These are phyloP conservation scores for Temnothorax nylanderi DNA, from an alignment of 1,140 invertebrate species.

Conservation along the genomic window DNA sequence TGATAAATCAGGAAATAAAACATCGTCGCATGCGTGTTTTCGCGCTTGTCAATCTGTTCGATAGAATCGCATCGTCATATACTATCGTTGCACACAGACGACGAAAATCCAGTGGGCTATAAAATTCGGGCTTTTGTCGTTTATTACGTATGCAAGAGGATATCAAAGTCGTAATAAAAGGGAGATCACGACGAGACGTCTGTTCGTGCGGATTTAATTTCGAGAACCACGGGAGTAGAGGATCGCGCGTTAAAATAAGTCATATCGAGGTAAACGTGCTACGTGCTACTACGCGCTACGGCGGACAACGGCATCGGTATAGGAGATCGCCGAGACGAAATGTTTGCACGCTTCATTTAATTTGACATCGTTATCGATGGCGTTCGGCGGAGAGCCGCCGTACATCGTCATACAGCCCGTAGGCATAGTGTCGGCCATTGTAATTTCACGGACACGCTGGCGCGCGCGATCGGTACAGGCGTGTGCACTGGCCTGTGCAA, in stretches of 20 bases:
- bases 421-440: constrained; percentile 60
- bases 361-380: constrained; percentile 54
- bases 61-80: not conserved
- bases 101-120: not conserved
- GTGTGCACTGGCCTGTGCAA: constrained; percentile 54
- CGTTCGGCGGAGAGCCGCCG: not conserved
- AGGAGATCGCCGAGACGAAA: constrained; percentile 11
- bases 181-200: constrained; percentile 4
- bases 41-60: not conserved
- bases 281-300: too few relatives aligned
- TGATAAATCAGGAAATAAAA: constrained; percentile 5
- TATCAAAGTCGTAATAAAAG: constrained; percentile 22
- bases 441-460: constrained; percentile 63
- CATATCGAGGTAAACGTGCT: not conserved
- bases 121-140: not conserved
- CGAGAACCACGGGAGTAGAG: too few relatives aligned
- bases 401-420: constrained; percentile 44
- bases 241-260: constrained; percentile 11
- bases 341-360: constrained; percentile 51
- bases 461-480: constrained; percentile 49
- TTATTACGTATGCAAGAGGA: not conserved
- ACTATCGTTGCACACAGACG: not conserved
- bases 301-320: not conserved
- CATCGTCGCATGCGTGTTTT: not conserved
- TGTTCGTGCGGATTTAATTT: constrained; percentile 34